phyloP scores from a whole-genome alignment of 37 sponge, comb jelly and placozoan species.

The Ephydatia muelleri region DNA sequence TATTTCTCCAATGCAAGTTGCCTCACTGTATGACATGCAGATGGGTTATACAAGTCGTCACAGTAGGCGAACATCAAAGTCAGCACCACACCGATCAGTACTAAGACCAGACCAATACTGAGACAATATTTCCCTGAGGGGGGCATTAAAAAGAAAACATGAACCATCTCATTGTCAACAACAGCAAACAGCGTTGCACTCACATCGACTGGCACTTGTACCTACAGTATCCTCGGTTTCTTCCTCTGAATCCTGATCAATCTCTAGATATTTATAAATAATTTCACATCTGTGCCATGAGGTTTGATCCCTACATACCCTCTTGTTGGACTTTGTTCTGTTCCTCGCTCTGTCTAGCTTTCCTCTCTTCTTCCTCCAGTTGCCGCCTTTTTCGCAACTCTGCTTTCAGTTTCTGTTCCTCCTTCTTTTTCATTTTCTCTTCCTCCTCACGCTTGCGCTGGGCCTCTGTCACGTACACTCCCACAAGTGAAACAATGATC shows the following conservation, averaged over 20 bases:
- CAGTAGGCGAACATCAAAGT: background rate
- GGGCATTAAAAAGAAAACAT: background rate
- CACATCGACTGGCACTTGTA: background rate
- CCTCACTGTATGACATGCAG: background rate
- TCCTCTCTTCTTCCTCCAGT: constrained; percentile 12
- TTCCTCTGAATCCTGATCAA: background rate
- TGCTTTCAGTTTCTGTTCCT: constrained; percentile 32
- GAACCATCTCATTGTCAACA: background rate
- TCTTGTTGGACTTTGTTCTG: constrained; percentile 5
- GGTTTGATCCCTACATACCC: background rate
- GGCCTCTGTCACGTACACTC: constrained; percentile 18
- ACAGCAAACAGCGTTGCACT: background rate
- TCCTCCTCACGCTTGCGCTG: constrained; percentile 21
- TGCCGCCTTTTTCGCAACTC: constrained; percentile 31
- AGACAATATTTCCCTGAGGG: background rate
- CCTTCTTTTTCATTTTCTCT: constrained; percentile 28
- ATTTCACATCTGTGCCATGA: background rate
- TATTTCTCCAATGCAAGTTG: background rate
- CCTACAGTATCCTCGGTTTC: background rate
- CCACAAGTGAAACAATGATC: background rate
- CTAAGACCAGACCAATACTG: background rate
- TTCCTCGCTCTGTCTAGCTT: constrained; percentile 14
- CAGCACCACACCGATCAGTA: background rate
- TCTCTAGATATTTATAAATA: background rate
- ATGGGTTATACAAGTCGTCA: background rate